A percentile compares a stretch with the other conserved stretches of the same genome.
Evolutionary conservation across 2,797 vertebrate genomes (phyloP).

Genomic region (Nyctalus aviator): DNA sequence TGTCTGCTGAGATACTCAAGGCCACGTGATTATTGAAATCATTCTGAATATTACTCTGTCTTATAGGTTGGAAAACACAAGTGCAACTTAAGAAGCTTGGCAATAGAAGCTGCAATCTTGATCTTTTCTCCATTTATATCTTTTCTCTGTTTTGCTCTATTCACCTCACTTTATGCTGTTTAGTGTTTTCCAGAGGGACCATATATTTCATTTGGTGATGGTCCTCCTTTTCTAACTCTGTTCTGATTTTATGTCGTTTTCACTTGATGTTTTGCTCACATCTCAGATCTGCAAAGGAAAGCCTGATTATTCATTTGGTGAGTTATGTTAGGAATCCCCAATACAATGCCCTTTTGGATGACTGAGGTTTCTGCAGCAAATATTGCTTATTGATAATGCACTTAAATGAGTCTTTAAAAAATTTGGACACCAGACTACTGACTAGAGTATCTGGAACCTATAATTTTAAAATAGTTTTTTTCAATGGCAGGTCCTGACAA

Average conservation of each 20-base stretch:
- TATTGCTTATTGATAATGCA: background rate
- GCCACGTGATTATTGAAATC: conserved; percentile 62
- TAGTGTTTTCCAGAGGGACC: background rate
- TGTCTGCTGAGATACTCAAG: conserved; percentile 81
- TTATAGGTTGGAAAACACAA: conserved; percentile 12
- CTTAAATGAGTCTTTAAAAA: conserved; percentile 20
- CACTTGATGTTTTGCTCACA: background rate
- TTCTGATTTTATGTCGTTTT: conserved; percentile 1
- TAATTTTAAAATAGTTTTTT: conserved; percentile 3
- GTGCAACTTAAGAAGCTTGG: background rate
- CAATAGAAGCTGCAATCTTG: background rate
- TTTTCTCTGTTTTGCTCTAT: background rate
- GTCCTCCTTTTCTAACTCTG: background rate
- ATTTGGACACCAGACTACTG: background rate
- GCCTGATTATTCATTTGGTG: background rate
- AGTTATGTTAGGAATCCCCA: background rate
- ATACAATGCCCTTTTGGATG: background rate
- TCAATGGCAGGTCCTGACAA: background rate
- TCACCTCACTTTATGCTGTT: background rate
- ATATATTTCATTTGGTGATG: background rate
- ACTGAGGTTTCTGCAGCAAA: background rate
- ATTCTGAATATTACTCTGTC: conserved; percentile 55
- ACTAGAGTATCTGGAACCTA: background rate
- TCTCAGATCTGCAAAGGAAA: background rate
- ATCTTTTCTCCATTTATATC: background rate